Evolutionary conservation across 2,797 vertebrate genomes (phyloP), one percentile per base, ranked within the genome.

Genomic region (Fistularia tabacaria): DNA sequence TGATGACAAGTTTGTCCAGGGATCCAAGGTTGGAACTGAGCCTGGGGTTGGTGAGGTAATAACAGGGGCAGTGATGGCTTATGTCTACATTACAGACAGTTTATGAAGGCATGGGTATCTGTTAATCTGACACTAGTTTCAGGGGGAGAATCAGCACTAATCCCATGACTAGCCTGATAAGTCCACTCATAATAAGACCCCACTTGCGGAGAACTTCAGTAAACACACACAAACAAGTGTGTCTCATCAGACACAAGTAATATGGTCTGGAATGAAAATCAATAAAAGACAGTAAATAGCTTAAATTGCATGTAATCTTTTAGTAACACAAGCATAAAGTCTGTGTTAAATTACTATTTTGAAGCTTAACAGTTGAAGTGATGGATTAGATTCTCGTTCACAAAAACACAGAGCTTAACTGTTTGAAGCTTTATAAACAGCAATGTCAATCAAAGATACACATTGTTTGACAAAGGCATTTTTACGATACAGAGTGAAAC

Each of bases 71-170:
- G 68, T 79, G 53, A 77, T 81, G 76, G 74, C 76, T 80, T 87
- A 81, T 81, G 86, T 87, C 86, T 85, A 83, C 81, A 88, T 90
- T 89, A 89, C 84, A 90, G 84, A 87, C 83, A 73, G 77, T 82
- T 86, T 82, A 88, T 76, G 75, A 82, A 85, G 73, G 69, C 84
- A 74, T 14, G 76, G 73, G 67, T 85, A 85, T 89, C 82, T 87
- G 88, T 85, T 91, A 90, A 92, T 91, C 90, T 87, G 85, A 89
- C 90, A 89, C 87, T 79, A 78, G 89, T 88, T 89, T 88, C 67
- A 81, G 79, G 63, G 80, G 65, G 71, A 85, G 83, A 90, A 88
- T 88, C 87, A 80, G 71, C n/a, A 1, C 71, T 87, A 91, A 92
- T 90, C 87, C 87, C 47, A 64, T 83, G 88, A 90, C 87, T 85